Evolutionary conservation across 2,888 invertebrate species (phyloP), one percentile per base, ranked within the genome.

Genomic region (Microchrysa polita): DNA sequence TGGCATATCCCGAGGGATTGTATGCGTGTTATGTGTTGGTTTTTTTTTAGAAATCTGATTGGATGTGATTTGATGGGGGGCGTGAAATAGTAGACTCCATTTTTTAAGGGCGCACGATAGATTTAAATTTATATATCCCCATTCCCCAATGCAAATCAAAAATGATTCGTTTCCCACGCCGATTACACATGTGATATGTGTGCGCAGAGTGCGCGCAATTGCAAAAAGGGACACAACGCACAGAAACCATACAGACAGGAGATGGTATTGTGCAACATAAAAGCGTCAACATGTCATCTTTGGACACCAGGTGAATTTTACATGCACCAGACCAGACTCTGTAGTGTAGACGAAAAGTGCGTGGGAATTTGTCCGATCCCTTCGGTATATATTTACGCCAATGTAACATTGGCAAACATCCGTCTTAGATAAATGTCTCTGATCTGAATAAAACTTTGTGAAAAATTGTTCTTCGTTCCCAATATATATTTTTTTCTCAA

Each of bases 281-380:
- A 34, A 65, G 20, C 65, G 22, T 65, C 65, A 65, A 44, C 65
- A 65, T 69, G 69, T 69, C 69, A 69, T 16, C 48, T 65, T 69
- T 57, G 69, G 69, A 69, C 69, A 69, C 69, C 69, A 69, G 69
- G 69, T 69, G 69, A 69, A 69, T 40, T 57, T 34, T 57, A 10
- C 42, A 44, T 69, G 57, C 57, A 69, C 40, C 23, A 20, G 18
- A 10, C 18, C n/a, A n/a, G n/a, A n/a, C n/a, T n/a, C n/a, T n/a
- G n/a, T n/a, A n/a, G n/a, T n/a, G n/a, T n/a, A 48, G 22, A 2
- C 22, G 44, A 44, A 57, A 57, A 69, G 55, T 57, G n/a, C n/a
- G 69, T 69, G 57, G 69, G 57, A 69, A 69, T 67, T 40, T 7
- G 18, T 57, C 40, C 55, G 20, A 10, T 34, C 4, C 27, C 27